Evolutionary conservation across 92 coral and sea anemone genomes (phyloP).

Genomic region (Pocillopora grandis): DNA sequence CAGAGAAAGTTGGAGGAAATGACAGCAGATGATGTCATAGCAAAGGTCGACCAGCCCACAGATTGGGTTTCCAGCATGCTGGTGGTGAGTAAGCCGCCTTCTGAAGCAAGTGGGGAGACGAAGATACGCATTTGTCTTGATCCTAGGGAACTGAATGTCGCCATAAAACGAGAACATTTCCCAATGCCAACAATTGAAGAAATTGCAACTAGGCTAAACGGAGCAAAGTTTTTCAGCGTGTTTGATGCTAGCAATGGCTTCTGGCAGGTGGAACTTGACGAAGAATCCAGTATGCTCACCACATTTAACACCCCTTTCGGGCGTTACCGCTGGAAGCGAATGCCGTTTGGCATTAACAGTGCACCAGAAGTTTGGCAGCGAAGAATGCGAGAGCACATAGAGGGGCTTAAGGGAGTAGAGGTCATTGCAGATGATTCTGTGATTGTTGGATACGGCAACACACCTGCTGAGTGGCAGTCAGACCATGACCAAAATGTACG

Average conservation of each 20-base stretch:
- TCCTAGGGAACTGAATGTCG: slow-evolving; percentile 45
- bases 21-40: slow-evolving; percentile 24
- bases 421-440: slow-evolving; percentile 47
- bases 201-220: slow-evolving; percentile 44
- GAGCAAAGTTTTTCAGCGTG: slow-evolving; percentile 51
- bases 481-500: slow-evolving; percentile 42
- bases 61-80: slow-evolving; percentile 61
- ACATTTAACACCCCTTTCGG: slow-evolving; percentile 53
- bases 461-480: slow-evolving; percentile 18
- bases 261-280: slow-evolving; percentile 48
- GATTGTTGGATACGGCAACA: slow-evolving; percentile 40
- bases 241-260: slow-evolving; percentile 57
- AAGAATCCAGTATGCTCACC: slow-evolving; percentile 30
- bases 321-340: slow-evolving; percentile 33
- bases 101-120: slow-evolving; percentile 31
- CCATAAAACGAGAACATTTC: slow-evolving; percentile 57
- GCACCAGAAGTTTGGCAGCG: slow-evolving; percentile 48
- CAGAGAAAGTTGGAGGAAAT: slow-evolving; percentile 33
- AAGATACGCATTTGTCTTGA: slow-evolving; percentile 49
- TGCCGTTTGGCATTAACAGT: slow-evolving; percentile 51
- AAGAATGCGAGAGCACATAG: slow-evolving; percentile 51
- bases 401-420: slow-evolving; percentile 49
- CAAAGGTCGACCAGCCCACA: slow-evolving; percentile 34
- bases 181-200: slow-evolving; percentile 52
- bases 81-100: slow-evolving; percentile 35